Evolutionary conservation across 1,140 invertebrate species (phyloP), one percentile per base, ranked within the genome.

Genomic region (Macrosteles quadrilineatus): DNA sequence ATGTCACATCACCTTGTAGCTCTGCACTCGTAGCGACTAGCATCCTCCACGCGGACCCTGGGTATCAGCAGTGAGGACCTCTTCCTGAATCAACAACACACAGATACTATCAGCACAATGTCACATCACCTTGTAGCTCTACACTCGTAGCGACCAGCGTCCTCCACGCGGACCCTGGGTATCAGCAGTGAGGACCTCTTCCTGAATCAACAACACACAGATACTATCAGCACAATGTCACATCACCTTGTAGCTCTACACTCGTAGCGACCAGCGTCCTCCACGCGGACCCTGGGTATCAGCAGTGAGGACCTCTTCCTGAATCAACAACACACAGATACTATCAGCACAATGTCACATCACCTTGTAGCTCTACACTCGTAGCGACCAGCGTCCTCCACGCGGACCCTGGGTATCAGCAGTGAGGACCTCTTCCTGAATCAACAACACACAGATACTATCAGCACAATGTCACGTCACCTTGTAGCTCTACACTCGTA

Each of bases 301-400:
- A 90, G 87, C 80, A 92, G 84, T 81, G 88, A 87, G 81, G 90
- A 90, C 85, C 88, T 86, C 84, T 88, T 87, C 82, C 90, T 92
- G 67, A 12, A 36, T 70, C 71, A 29, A 68, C 40, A 64, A 36
- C 32, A 36, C 32, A 36, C 32, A 36, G 32, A 36, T 36, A 36
- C 32, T 36, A 36, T 36, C 32, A 36, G 32, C 32, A 36, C 32
- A 36, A 36, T 36, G 32, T 6, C 32, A 36, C 32, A 36, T 6
- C 4, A 36, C 65, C n/a, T n/a, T 1, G 71, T 72, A 12, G 89
- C 89, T 75, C 88, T 83, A 81, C 90, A 92, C 81, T 91, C 89
- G 81, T 91, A 91, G 76, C 81, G 83, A 74, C 90, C 90, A 67
- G 85, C 85, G 83, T 91, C 90, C 78, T 88, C 85, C 71, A 82